Evolutionary conservation across 2,113 vertebrate genomes (phyloP).

Genomic region (Lepus americanus): DNA sequence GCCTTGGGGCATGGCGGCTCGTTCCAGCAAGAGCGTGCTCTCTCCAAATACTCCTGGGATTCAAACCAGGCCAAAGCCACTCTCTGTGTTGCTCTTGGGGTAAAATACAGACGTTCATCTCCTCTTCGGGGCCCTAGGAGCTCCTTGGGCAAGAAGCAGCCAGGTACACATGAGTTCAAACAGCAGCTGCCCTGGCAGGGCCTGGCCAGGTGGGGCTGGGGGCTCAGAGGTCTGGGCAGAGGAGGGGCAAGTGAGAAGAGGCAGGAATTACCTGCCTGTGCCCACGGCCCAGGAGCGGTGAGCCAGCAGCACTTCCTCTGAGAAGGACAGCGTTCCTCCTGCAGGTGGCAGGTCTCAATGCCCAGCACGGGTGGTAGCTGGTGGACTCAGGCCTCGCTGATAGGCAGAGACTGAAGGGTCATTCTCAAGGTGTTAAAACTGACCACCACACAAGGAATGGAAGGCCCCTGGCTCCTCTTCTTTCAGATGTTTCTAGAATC

Average conservation of each 20-base stretch:
- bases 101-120: not conserved
- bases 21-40: fast-evolving
- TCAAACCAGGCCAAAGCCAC: not conserved
- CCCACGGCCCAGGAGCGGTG: not conserved
- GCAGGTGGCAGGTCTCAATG: not conserved
- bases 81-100: not conserved
- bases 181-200: not conserved
- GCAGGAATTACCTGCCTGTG: not conserved
- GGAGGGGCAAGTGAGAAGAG: not conserved
- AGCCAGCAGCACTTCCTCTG: not conserved
- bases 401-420: too few species aligned
- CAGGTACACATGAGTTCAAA: not conserved
- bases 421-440: not conserved
- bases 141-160: not conserved
- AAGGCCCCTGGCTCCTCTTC: too few species aligned
- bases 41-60: not conserved
- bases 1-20: fast-evolving
- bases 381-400: not conserved
- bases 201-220: not conserved
- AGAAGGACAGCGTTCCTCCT: not conserved
- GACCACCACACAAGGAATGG: not conserved
- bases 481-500: not conserved
- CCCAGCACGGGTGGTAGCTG: not conserved
- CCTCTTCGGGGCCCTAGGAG: not conserved
- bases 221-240: not conserved